Evolutionary conservation across 2,113 vertebrate genomes (phyloP).

Genomic region (Entosphenus tridentatus): DNA sequence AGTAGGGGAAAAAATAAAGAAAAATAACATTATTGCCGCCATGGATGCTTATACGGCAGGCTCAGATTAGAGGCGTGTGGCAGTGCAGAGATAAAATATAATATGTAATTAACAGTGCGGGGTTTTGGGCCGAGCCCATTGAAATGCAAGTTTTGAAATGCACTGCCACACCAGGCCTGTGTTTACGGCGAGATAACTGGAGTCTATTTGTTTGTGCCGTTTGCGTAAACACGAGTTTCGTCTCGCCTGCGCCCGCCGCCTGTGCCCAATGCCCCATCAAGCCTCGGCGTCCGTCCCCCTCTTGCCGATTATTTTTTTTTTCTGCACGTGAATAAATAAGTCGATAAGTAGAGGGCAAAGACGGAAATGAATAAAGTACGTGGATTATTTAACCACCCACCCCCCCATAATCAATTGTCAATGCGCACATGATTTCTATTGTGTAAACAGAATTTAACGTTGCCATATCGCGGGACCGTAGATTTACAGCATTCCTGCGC

Average conservation of each 20-base stretch:
- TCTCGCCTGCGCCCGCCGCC: not conserved
- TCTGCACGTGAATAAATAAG: no score
- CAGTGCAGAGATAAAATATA: conserved; percentile 2
- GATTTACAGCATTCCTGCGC: no score
- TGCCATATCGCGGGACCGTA: no score
- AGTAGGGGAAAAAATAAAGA: not conserved
- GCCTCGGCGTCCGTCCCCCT: no score
- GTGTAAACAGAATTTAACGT: not conserved
- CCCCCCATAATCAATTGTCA: conserved; percentile 1
- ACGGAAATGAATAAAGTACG: no score
- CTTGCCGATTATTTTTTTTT: no score
- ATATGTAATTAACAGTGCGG: conserved; percentile 6
- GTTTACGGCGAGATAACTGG: conserved; percentile 4
- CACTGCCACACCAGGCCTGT: not conserved
- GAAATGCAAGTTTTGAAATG: conserved; percentile 1
- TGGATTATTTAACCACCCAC: not conserved
- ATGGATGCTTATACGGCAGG: not conserved
- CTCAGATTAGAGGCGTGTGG: conserved; percentile 5
- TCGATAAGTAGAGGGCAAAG: no score
- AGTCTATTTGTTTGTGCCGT: conserved; percentile 2
- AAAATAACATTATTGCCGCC: not conserved
- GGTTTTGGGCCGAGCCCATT: conserved; percentile 3
- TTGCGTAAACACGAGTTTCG: not conserved
- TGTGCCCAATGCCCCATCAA: no score
- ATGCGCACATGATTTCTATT: not conserved